Evolutionary conservation across 2,797 vertebrate genomes (phyloP).

Genomic region (Anguilla marmorata): DNA sequence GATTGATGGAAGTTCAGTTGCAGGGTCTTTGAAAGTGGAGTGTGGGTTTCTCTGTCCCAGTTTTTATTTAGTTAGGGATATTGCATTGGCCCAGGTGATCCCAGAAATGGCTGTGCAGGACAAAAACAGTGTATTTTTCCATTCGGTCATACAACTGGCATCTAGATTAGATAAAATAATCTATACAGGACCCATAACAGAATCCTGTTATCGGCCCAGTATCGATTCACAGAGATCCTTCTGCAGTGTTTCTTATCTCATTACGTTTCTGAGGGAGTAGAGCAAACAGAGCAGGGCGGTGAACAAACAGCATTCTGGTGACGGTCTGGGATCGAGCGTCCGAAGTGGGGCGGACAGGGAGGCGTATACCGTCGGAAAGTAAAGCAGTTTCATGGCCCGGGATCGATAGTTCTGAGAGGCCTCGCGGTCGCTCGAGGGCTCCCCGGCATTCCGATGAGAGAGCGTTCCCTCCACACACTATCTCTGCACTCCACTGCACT

Average conservation of each 20-base stretch:
- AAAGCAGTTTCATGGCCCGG: neutral
- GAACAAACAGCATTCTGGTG: neutral
- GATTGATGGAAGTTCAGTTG: neutral
- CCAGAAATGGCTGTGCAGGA: neutral
- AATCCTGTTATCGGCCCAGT: neutral
- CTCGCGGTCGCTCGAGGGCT: neutral
- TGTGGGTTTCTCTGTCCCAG: neutral
- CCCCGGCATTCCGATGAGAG: too few species aligned
- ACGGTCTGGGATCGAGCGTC: neutral
- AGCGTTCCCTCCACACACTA: too few species aligned
- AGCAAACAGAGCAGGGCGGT: neutral
- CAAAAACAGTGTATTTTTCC: neutral
- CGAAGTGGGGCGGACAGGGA: neutral
- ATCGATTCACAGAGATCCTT: neutral
- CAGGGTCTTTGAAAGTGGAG: neutral
- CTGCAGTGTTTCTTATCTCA: neutral
- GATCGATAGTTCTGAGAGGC: slow-evolving; percentile 1
- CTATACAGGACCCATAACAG: neutral
- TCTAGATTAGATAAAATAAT: neutral
- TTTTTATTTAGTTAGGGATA: neutral
- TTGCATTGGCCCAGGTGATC: neutral
- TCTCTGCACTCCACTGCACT: too few species aligned
- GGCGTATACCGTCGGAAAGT: neutral
- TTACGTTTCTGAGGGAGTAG: neutral
- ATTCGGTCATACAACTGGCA: neutral